Evolutionary conservation across 2,113 vertebrate genomes (phyloP).

Genomic region (Phylloscopus trochiloides): DNA sequence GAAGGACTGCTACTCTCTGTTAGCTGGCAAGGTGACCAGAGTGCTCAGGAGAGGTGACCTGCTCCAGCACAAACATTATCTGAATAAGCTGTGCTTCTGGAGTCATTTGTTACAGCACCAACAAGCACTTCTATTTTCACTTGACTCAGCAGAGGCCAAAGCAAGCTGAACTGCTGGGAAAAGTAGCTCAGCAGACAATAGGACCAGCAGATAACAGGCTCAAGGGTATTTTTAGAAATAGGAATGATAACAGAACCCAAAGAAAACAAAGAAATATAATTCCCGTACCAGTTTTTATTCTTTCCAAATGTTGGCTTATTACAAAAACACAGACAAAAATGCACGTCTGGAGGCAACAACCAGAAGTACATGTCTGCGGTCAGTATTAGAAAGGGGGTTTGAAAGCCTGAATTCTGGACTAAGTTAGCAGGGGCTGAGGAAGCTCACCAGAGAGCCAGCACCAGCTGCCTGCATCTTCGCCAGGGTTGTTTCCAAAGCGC

Average conservation of each 20-base stretch:
- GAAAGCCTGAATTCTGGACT: neutral
- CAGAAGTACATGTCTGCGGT: neutral
- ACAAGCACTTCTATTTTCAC: neutral
- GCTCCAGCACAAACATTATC: neutral
- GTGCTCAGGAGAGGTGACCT: neutral
- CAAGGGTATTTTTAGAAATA: neutral
- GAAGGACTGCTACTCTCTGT: neutral
- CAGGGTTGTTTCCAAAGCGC: constrained; percentile 83
- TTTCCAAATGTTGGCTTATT: neutral
- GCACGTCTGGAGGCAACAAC: neutral
- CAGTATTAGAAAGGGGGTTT: neutral
- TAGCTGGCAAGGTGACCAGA: neutral
- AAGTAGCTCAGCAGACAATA: neutral
- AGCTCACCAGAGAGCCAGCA: constrained; percentile 77
- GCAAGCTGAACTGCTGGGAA: neutral
- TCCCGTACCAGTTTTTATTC: neutral
- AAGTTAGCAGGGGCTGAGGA: neutral
- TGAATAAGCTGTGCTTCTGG: neutral
- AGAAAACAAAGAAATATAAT: neutral
- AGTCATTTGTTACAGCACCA: neutral
- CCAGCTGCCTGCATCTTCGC: constrained; percentile 78
- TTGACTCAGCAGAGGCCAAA: neutral
- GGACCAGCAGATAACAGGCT: neutral
- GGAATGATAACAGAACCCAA: neutral
- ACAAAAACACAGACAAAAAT: neutral